A percentile compares a stretch with the other conserved stretches of the same genome.
phyloP scores from a whole-genome alignment of 1,140 invertebrate genomes.

The Heliconius eleuchia region DNA sequence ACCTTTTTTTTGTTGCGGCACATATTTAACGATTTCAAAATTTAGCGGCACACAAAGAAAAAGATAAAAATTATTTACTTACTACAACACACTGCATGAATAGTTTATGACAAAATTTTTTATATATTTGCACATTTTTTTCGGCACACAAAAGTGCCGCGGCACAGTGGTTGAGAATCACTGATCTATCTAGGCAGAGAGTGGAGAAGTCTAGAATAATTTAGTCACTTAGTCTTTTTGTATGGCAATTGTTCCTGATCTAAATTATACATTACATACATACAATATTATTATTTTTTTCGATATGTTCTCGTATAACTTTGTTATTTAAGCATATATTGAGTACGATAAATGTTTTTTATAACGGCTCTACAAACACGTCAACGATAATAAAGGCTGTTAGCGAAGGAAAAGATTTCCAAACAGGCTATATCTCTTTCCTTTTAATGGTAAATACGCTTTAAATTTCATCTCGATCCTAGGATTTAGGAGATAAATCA shows the following conservation, averaged over 20 bases:
- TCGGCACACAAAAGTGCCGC: too few relatives aligned
- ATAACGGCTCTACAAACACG: background rate
- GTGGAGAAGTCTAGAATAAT: background rate
- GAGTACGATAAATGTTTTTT: background rate
- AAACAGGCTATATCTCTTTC: conserved; percentile 22
- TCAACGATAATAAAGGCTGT: background rate
- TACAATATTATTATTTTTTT: background rate
- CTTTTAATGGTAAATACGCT: conserved; percentile 33
- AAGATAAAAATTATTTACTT: too few relatives aligned
- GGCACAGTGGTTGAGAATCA: too few relatives aligned
- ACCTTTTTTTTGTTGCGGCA: too few relatives aligned
- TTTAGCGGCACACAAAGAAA: too few relatives aligned
- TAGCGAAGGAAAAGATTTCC: conserved; percentile 16
- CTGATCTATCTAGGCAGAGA: background rate
- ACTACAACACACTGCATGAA: too few relatives aligned
- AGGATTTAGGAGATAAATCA: conserved; percentile 38
- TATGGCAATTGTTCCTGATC: background rate
- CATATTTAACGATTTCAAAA: too few relatives aligned
- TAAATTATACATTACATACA: conserved; percentile 1
- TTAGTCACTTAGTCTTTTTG: background rate
- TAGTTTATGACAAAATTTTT: too few relatives aligned
- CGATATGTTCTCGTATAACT: conserved; percentile 5
- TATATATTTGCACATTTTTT: too few relatives aligned
- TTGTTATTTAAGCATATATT: background rate
- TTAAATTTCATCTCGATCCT: conserved; percentile 38